Evolutionary conservation across 1,140 invertebrate genomes (phyloP).

Genomic region (Teleopsis dalmanni): DNA sequence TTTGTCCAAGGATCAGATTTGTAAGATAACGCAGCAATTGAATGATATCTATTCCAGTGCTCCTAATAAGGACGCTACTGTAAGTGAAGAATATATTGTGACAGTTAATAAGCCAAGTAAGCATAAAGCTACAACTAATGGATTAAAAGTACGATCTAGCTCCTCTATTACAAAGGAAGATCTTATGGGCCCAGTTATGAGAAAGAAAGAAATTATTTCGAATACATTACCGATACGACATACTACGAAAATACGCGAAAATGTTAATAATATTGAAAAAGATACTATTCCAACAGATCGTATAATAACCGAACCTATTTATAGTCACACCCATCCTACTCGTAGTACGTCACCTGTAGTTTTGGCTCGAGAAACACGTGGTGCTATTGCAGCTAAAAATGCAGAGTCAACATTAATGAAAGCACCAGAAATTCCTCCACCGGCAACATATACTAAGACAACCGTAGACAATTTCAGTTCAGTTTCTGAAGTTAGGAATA

Average conservation of each 20-base stretch:
- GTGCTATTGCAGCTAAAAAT: conserved; percentile 54
- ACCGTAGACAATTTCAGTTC: not conserved
- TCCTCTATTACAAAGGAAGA: conserved; percentile 49
- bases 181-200: conserved; percentile 39
- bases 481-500: not conserved
- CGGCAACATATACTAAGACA: conserved; percentile 4
- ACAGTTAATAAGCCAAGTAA: conserved; percentile 48
- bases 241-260: not conserved
- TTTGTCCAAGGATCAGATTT: conserved; percentile 75
- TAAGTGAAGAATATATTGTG: conserved; percentile 51
- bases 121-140: conserved; percentile 35
- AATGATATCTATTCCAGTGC: conserved; percentile 66
- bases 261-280: not conserved
- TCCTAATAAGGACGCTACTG: not conserved
- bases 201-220: conserved; percentile 23
- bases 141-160: conserved; percentile 61
- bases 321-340: not conserved
- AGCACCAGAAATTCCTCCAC: conserved; percentile 21
- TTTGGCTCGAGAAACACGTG: conserved; percentile 56
- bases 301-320: not conserved
- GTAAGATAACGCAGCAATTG: conserved; percentile 69
- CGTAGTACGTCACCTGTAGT: conserved; percentile 49
- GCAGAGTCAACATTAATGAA: conserved; percentile 33
- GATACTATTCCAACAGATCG: not conserved
- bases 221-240: not conserved